Conservation (phyloP, 1,140 invertebrate genomes). For the Paralvinella palmiformis region DNA sequence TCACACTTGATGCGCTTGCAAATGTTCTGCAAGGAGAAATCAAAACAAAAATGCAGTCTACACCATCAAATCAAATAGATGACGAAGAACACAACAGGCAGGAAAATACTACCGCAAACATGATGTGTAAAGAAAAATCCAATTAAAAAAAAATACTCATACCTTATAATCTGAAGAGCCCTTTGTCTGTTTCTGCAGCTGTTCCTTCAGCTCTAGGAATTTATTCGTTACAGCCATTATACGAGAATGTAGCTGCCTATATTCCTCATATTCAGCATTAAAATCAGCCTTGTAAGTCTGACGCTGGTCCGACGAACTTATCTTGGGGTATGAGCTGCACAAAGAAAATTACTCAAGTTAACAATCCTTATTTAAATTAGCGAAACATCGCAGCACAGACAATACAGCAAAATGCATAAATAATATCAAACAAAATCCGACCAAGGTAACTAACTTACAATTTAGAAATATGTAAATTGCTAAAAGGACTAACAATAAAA, state of each 20-base stretch:
- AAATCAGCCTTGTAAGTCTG: constrained; percentile 82
- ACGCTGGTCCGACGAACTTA: constrained; percentile 68
- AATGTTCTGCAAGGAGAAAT: constrained; percentile 56
- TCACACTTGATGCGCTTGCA: constrained; percentile 71
- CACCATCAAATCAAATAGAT: constrained; percentile 49
- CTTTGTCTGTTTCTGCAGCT: constrained; percentile 47
- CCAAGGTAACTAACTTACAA: too few species aligned
- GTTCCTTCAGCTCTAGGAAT: constrained; percentile 67
- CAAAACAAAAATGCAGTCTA: constrained; percentile 31
- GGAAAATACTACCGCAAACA: neutral
- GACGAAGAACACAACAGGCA: neutral
- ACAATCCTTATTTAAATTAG: too few species aligned
- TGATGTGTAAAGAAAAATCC: neutral
- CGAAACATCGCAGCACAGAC: too few species aligned
- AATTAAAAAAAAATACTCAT: neutral
- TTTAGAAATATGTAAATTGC: too few species aligned
- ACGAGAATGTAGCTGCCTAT: constrained; percentile 65
- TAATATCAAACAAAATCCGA: too few species aligned
- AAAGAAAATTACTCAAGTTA: too few species aligned
- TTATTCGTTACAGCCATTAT: constrained; percentile 69
- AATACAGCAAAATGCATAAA: too few species aligned
- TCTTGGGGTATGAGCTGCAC: constrained; percentile 71
- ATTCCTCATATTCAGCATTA: constrained; percentile 76
- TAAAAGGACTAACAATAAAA: too few species aligned
- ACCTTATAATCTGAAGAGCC: neutral